Evolutionary conservation across 2,113 vertebrate genomes (phyloP).

Genomic region (Prietella phreatophila): DNA sequence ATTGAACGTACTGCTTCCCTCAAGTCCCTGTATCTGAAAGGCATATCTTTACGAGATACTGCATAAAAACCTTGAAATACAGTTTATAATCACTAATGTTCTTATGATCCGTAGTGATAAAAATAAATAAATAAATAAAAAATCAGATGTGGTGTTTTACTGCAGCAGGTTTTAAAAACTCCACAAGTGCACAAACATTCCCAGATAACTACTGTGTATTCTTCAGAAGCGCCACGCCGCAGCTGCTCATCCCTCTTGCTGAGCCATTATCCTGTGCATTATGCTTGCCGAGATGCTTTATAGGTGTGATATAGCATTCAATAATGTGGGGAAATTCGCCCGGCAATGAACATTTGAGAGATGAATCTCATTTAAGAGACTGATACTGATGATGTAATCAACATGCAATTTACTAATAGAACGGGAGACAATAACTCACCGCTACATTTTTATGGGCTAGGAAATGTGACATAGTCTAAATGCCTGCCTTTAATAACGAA

Average conservation of each 20-base stretch:
- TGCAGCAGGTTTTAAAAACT: background rate
- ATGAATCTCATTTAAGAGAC: slow-evolving; percentile 48
- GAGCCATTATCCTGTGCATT: slow-evolving; percentile 47
- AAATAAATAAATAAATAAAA: background rate
- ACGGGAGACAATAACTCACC: slow-evolving; percentile 49
- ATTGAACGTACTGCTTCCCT: background rate
- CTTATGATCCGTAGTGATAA: slow-evolving; percentile 19
- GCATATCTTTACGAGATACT: background rate
- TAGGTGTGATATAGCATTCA: slow-evolving; percentile 46
- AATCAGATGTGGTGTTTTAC: slow-evolving; percentile 2
- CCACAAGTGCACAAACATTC: slow-evolving; percentile 6
- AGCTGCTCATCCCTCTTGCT: slow-evolving; percentile 30
- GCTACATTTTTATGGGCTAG: slow-evolving; percentile 39
- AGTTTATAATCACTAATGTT: slow-evolving; percentile 20
- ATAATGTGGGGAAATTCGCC: slow-evolving; percentile 47
- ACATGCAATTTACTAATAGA: slow-evolving; percentile 57
- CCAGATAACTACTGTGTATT: background rate
- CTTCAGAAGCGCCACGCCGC: background rate
- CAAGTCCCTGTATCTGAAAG: background rate
- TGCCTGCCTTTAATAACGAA: slow-evolving; percentile 46
- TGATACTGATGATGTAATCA: slow-evolving; percentile 57
- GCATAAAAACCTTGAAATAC: background rate
- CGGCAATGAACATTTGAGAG: slow-evolving; percentile 40
- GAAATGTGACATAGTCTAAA: slow-evolving; percentile 45
- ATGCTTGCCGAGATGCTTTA: slow-evolving; percentile 40